Evolutionary conservation across 2,888 invertebrate genomes (phyloP), one percentile per base, ranked within the genome.

Genomic region (Pollenia griseotomentosa): DNA sequence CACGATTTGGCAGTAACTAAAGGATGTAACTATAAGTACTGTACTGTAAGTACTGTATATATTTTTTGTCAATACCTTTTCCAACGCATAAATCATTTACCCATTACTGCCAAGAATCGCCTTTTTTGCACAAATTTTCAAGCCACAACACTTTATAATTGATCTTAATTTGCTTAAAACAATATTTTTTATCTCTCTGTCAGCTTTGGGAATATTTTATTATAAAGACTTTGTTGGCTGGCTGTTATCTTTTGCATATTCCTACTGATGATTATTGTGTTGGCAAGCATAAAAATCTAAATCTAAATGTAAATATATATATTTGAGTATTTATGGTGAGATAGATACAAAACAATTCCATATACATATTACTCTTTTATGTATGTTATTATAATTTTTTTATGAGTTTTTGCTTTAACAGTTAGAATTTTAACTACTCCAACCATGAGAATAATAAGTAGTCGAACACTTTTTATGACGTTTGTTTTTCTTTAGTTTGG

Each of bases 401-500:
- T 61, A 68, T n/a, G 44, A 33, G 59, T 61, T 68, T 63, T 68
- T 19, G 14, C 57, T 48, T 83, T 83, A 55, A 83, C 75, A 77
- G 83, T 83, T 83, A 83, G 75, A 83, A 70, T 77, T 68, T 83
- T 83, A 70, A 83, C 83, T 68, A 63, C 61, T 75, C 57, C 44
- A 61, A n/a, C 42, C 42, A 77, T 51, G 57, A 61, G 61, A 23
- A 82, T 16, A 61, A 53, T 83, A 55, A 44, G 53, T 77, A 63
- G 75, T 83, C 53, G 61, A 77, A 83, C 61, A 77, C 44, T 70
- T 83, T 83, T 83, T 83, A 83, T 63, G 61, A 40, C 5, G 63
- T 77, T 77, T 75, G 42, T 48, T 9, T 1, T 74, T 74, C 51
- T 16, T 19, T 40, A 44, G 8, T 66, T 42, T 16, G 48, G 3